Conservation (phyloP, 2,888 invertebrate species). For the Capitulum mitella region DNA sequence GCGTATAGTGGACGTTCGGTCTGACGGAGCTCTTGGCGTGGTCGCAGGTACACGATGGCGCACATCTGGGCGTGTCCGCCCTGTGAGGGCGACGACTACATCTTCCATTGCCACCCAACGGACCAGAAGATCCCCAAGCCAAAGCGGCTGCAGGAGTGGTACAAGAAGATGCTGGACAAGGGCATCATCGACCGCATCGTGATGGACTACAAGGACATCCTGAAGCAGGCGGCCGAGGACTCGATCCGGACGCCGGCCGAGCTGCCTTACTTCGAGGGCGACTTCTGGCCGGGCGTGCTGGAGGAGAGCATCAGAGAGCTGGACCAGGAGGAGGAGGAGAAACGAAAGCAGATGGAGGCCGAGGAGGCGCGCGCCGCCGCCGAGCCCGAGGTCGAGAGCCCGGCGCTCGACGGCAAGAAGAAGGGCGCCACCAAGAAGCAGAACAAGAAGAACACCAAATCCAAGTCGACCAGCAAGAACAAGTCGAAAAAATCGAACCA, state of each 20-base stretch:
- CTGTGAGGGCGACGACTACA: constrained; percentile 99
- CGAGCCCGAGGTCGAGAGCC: constrained; percentile 39
- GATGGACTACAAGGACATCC: constrained; percentile 95
- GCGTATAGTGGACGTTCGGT: too few relatives aligned
- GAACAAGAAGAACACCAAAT: constrained; percentile 95
- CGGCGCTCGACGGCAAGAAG: constrained; percentile 84
- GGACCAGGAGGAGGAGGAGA: constrained; percentile 67
- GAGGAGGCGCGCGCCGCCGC: constrained; percentile 55
- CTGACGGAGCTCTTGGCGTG: not conserved
- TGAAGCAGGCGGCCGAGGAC: constrained; percentile 98
- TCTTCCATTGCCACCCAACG: constrained; percentile 98
- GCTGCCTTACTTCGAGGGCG: constrained; percentile 96
- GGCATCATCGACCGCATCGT: constrained; percentile 97
- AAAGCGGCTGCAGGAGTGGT: constrained; percentile 98
- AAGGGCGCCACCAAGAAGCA: constrained; percentile 95
- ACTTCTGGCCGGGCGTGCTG: constrained; percentile 99
- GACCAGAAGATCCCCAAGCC: constrained; percentile 99
- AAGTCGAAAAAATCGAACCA: constrained; percentile 93
- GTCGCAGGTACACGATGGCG: constrained; percentile 89
- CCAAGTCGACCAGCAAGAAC: constrained; percentile 89
- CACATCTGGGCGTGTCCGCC: constrained; percentile 99
- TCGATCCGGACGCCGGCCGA: constrained; percentile 87
- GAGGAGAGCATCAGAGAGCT: constrained; percentile 99
- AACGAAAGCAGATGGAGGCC: constrained; percentile 85
- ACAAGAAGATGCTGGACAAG: constrained; percentile 99